Base-by-base conservation (phyloP, 1,140 invertebrate genomes). In the Fopius arisanus region DNA sequence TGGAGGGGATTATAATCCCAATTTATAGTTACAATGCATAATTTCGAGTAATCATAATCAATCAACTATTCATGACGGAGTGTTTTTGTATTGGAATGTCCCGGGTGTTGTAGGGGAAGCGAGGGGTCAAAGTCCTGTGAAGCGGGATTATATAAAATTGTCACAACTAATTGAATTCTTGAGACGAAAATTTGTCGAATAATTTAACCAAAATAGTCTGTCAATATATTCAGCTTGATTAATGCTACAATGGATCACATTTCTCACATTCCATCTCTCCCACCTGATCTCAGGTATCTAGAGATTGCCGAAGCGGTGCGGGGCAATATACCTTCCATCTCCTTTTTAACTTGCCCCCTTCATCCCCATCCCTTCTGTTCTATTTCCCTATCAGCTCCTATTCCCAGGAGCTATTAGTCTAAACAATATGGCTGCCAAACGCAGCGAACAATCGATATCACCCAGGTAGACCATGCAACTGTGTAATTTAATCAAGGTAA, bases 391-490 rank as follows among this genome's bases (percentile, higher is more conserved):
- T 79, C 77, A 77, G 77, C 69, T 78, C 78, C 80, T 82, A 83
- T 81, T 86, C 81, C 80, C 82, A 82, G 78, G 78, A 86, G 83
- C 82, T 83, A 86, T 87, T 87, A 86, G 83, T 81, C 79, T 83
- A 86, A 86, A 84, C 84, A 84, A 86, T 85, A 86, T 84, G 84
- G 81, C 85, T 84, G 85, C 81, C 84, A 85, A 86, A 87, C 78
- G 83, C 79, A 81, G 84, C 73, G 75, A 81, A 81, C 80, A 85
- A 86, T 83, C 83, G 82, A 85, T 86, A 85, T 77, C 74, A 73
- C 67, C 73, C 76, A 75, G 78, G 75, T 78, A 75, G 75, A 76
- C 75, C 76, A 78, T 76, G 76, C 73, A 73, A 74, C 75, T 80
- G 79, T 77, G 77, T 81, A 82, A 83, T 82, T 82, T 78, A 81